Evolutionary conservation across 2,888 invertebrate genomes (phyloP), one percentile per base, ranked within the genome.

Genomic region (Polylopha cassiicola): DNA sequence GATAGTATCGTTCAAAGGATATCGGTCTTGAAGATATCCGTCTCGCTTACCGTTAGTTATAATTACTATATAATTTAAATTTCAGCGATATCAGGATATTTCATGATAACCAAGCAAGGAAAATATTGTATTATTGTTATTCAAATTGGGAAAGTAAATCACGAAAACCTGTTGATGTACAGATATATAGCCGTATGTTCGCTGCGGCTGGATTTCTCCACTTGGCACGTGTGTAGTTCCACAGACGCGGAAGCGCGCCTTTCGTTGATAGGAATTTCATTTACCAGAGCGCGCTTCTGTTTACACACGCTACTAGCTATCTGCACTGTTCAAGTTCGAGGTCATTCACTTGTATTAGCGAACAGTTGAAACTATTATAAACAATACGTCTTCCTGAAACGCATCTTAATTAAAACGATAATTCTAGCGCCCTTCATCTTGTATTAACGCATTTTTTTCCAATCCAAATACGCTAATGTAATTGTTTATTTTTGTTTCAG

Each of bases 251-350:
- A 73, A 71, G 69, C 60, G 59, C 60, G 61, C 58, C 65, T 75
- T 64, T 69, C 61, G 50, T 66, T 65, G 61, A 67, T 69, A 63
- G 64, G 66, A 72, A 69, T 71, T 74, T 73, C 70, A 72, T 76
- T 73, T 67, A 63, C 64, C 61, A 62, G 61, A 60, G 47, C 63
- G 54, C 56, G 53, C 52, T 57, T 58, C 58, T 80, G 77, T 80
- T 81, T 80, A 77, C 73, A 67, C 69, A 66, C 55, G 59, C 55
- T n/a, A n/a, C n/a, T 58, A 59, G 63, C 60, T 67, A 53, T 65
- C 38, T 62, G 61, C 60, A 59, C 37, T 65, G 63, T 63, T 73
- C 82, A 81, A 81, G 81, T 81, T 81, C 81, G 79, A 75, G 82
- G 82, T 80, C 70, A 63, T 76, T 73, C 70, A 70, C 69, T 48